Conservation (phyloP, 2,888 invertebrate species). For the Aphidius colemani region DNA sequence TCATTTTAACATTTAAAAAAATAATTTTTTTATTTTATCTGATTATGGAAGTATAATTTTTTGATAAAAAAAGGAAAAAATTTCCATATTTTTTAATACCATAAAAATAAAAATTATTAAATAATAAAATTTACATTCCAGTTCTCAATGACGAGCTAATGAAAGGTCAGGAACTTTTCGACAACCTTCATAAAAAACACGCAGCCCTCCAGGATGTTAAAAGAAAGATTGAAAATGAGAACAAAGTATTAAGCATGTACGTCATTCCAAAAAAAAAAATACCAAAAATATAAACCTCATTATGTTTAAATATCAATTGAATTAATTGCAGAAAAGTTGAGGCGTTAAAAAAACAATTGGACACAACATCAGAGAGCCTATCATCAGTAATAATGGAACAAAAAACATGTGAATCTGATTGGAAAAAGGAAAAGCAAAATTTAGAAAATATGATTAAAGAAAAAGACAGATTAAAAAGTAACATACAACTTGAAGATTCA, state of each 20-base stretch:
- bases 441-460: conserved; percentile 41
- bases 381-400: conserved; percentile 69
- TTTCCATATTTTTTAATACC: conserved; percentile 16
- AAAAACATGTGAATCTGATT: conserved; percentile 70
- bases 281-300: too few relatives aligned
- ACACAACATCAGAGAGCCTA: conserved; percentile 68
- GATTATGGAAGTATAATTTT: not conserved
- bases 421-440: conserved; percentile 70
- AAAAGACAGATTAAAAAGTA: conserved; percentile 50
- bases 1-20: conserved; percentile 12
- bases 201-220: conserved; percentile 84
- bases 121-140: conserved; percentile 39
- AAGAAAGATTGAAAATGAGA: conserved; percentile 80
- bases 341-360: conserved; percentile 68
- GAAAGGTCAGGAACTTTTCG: conserved; percentile 74
- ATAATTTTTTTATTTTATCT: conserved; percentile 1
- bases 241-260: conserved; percentile 76
- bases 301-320: conserved; percentile 23
- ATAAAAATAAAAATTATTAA: conserved; percentile 9
- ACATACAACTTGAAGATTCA: conserved; percentile 74
- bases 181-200: conserved; percentile 80
- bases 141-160: conserved; percentile 72
- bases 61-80: not conserved
- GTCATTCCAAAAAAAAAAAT: too few relatives aligned
- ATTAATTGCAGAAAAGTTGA: conserved; percentile 64